phyloP scores from a whole-genome alignment of 2,888 invertebrate genomes.

The Cryptus viduatorius region DNA sequence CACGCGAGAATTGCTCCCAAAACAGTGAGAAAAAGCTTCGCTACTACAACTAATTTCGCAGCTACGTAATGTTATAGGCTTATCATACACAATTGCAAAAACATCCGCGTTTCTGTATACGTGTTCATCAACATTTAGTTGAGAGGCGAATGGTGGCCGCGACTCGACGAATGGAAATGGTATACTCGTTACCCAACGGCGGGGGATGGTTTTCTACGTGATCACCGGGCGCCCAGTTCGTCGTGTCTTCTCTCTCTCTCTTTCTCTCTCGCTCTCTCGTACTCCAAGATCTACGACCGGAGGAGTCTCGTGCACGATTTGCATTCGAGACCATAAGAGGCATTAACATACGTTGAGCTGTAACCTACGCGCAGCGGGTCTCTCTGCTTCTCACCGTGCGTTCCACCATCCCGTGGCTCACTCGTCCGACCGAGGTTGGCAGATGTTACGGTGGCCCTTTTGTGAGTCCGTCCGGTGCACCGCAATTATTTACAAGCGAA shows the following conservation, averaged over 20 bases:
- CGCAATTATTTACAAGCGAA: conserved; percentile 72
- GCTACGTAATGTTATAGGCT: not conserved
- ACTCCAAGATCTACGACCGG: conserved; percentile 25
- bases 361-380: conserved; percentile 17
- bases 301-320: conserved; percentile 57
- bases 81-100: not conserved
- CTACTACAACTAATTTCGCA: not conserved
- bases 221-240: not conserved
- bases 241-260: not conserved
- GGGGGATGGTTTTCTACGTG: conserved; percentile 14
- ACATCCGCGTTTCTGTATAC: not conserved
- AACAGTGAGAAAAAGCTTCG: not conserved
- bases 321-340: conserved; percentile 68
- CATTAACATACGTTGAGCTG: conserved; percentile 59
- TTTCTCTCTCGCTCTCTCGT: not conserved
- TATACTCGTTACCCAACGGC: conserved; percentile 16
- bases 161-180: conserved; percentile 12
- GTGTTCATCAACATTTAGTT: not conserved
- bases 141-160: not conserved
- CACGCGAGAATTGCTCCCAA: not conserved
- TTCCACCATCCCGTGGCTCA: conserved; percentile 14
- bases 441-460: conserved; percentile 69
- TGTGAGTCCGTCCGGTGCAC: conserved; percentile 73
- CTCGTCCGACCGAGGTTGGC: conserved; percentile 50
- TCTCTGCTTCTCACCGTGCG: conserved; percentile 2